phyloP scores from a whole-genome alignment of 2,797 vertebrate species.

The Tympanoctomys barrerae region DNA sequence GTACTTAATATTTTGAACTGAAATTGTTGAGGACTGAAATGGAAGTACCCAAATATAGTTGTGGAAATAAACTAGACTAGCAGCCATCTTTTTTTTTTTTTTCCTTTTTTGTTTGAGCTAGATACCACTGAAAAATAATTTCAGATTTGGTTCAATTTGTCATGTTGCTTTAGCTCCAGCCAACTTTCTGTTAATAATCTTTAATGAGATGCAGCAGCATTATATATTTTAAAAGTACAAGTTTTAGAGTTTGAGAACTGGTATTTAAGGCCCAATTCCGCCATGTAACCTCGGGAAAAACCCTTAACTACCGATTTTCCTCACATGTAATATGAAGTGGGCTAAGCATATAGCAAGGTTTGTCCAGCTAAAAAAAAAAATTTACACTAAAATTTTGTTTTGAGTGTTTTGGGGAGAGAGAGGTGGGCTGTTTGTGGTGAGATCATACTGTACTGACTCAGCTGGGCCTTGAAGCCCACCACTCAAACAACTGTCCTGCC shows the following conservation, averaged over 20 bases:
- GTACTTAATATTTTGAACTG: background rate
- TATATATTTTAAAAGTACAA: background rate
- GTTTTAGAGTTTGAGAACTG: background rate
- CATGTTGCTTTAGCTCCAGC: background rate
- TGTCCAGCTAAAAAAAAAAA: background rate
- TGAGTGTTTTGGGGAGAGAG: background rate
- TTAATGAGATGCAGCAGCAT: background rate
- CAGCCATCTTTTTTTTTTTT: background rate
- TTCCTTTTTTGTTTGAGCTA: background rate
- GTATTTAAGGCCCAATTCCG: background rate
- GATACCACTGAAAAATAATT: background rate
- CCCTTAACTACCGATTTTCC: background rate
- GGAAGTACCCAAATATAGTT: background rate
- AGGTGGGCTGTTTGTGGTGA: background rate
- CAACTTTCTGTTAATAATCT: background rate
- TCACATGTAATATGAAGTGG: background rate
- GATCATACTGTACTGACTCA: background rate
- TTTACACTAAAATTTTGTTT: background rate
- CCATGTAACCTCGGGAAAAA: background rate
- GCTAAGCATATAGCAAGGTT: background rate
- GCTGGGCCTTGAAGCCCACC: background rate
- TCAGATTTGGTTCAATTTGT: background rate
- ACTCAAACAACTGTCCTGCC: background rate
- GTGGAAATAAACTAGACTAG: background rate
- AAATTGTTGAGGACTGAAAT: constrained; percentile 14